Percentiles rank a stretch among this genome's conserved stretches.
Evolutionary conservation across 2,888 invertebrate species (phyloP).

Genomic region (Polydrusus tereticollis): DNA sequence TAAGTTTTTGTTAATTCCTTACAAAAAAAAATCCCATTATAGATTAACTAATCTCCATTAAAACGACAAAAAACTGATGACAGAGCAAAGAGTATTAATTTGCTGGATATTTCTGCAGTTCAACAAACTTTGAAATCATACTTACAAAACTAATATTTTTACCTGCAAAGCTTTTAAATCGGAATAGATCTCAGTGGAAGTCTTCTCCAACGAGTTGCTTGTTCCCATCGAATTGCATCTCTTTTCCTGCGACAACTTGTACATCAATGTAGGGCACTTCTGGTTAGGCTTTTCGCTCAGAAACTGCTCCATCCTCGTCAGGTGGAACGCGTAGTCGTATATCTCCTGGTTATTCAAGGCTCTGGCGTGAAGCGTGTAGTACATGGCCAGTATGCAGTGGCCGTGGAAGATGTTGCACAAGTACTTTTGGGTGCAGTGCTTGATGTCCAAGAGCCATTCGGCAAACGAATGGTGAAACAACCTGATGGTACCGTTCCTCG

Average conservation of each 20-base stretch:
- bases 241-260: constrained; percentile 61
- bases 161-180: constrained; percentile 63
- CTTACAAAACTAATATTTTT: too few relatives aligned
- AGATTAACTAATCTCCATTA: too few relatives aligned
- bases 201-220: constrained; percentile 62
- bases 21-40: background rate
- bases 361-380: constrained; percentile 79
- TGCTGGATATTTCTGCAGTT: too few relatives aligned
- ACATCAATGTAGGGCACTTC: constrained; percentile 66
- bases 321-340: constrained; percentile 79
- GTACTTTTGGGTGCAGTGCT: constrained; percentile 96
- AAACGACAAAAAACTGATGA: background rate
- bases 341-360: constrained; percentile 81
- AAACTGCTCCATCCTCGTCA: constrained; percentile 77
- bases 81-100: background rate
- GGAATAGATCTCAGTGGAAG: constrained; percentile 63
- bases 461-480: constrained; percentile 96
- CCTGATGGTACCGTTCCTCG: constrained; percentile 73
- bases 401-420: constrained; percentile 90
- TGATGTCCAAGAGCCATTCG: constrained; percentile 96
- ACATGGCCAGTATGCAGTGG: constrained; percentile 89
- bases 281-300: constrained; percentile 67
- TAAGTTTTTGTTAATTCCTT: constrained; percentile 59
- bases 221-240: constrained; percentile 52
- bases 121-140: background rate